Percentiles rank a stretch among this genome's conserved stretches.
phyloP scores from a whole-genome alignment of 2,888 invertebrate species.

The Augochlorella aurata region DNA sequence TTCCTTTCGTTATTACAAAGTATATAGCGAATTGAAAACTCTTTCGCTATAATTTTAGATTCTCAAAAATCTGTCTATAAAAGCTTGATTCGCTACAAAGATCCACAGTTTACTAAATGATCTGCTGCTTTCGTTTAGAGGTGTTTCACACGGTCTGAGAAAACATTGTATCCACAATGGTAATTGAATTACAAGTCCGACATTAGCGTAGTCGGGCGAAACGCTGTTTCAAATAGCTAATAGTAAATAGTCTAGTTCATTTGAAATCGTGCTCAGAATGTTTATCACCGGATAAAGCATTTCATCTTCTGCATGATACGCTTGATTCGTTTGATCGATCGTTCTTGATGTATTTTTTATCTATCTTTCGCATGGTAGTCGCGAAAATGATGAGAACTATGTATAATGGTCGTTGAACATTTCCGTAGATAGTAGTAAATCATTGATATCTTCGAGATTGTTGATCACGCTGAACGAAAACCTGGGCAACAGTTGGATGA shows the following conservation, averaged over 20 bases:
- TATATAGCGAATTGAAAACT: neutral
- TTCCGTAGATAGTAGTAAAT: slow-evolving; percentile 44
- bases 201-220: neutral
- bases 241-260: neutral
- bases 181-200: slow-evolving; percentile 34
- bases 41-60: neutral
- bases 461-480: neutral
- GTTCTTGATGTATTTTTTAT: neutral
- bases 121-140: slow-evolving; percentile 10
- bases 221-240: neutral
- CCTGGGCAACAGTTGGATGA: neutral
- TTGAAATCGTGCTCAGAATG: neutral
- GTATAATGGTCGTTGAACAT: neutral
- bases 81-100: neutral
- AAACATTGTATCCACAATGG: slow-evolving; percentile 3
- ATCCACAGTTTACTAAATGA: neutral
- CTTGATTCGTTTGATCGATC: neutral
- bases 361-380: neutral
- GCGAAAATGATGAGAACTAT: neutral
- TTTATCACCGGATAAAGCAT: neutral
- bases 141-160: slow-evolving; percentile 21
- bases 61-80: neutral
- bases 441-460: slow-evolving; percentile 33
- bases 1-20: neutral
- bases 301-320: too few relatives aligned